phyloP scores from a whole-genome alignment of 1,140 invertebrate genomes.

The Diploscapter pachys region DNA sequence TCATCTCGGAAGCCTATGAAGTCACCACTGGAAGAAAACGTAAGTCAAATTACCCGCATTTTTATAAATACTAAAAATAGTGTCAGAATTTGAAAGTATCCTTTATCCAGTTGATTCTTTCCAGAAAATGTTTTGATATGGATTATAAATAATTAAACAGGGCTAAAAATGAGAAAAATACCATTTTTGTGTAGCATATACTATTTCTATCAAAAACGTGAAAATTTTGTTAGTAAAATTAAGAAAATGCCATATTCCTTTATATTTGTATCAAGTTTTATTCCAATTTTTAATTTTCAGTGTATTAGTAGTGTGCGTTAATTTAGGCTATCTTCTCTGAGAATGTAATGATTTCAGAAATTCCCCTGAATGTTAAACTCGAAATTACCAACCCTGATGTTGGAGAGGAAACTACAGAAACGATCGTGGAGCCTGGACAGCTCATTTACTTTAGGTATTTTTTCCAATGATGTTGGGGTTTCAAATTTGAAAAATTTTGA shows the following conservation, averaged over 20 bases:
- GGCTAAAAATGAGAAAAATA: too few relatives aligned
- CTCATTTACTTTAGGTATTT: conserved; percentile 44
- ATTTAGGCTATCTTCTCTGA: too few relatives aligned
- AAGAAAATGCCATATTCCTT: background rate
- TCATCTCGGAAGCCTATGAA: conserved; percentile 58
- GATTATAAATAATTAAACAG: too few relatives aligned
- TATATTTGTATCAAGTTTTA: background rate
- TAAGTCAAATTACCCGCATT: conserved; percentile 24
- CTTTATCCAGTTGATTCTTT: background rate
- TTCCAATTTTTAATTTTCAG: too few relatives aligned
- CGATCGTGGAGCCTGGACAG: conserved; percentile 50
- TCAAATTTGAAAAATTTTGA: too few relatives aligned
- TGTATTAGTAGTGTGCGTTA: too few relatives aligned
- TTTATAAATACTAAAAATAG: background rate
- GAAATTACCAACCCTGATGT: conserved; percentile 46
- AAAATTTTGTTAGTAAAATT: conserved; percentile 6
- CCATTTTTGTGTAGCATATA: too few relatives aligned
- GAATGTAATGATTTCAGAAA: conserved; percentile 42
- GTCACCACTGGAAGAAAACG: conserved; percentile 57
- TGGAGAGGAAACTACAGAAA: conserved; percentile 29
- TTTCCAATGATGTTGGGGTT: too few relatives aligned
- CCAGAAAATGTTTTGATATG: background rate
- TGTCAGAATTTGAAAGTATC: conserved; percentile 16
- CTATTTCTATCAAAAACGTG: background rate
- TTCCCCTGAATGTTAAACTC: conserved; percentile 49